Conservation (phyloP, 2,888 invertebrate genomes). For the Drosophila cognata region DNA sequence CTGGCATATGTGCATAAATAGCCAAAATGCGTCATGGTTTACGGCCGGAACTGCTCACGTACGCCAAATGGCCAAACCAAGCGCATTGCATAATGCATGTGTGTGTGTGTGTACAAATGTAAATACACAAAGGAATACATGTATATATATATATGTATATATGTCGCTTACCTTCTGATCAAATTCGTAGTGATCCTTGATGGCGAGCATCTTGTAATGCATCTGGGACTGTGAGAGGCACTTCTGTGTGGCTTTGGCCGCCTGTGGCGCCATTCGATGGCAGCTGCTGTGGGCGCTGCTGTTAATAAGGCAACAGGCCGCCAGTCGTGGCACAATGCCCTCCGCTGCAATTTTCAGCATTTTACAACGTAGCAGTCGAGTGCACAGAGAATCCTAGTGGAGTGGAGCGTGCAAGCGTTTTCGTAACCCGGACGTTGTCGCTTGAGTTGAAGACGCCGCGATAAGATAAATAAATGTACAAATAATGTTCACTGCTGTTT, state of each 20-base stretch:
- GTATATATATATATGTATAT: neutral
- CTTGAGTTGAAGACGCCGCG: slow-evolving; percentile 15
- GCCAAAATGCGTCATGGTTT: slow-evolving; percentile 51
- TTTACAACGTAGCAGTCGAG: neutral
- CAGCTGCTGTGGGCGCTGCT: slow-evolving; percentile 70
- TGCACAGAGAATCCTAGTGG: neutral
- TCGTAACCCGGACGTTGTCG: slow-evolving; percentile 14
- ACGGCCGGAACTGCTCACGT: slow-evolving; percentile 57
- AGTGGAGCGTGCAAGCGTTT: neutral
- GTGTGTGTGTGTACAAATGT: slow-evolving; percentile 8
- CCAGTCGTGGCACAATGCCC: slow-evolving; percentile 73
- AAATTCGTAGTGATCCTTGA: slow-evolving; percentile 92
- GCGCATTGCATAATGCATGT: slow-evolving; percentile 59
- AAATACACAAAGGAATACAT: neutral
- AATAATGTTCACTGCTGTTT: slow-evolving; percentile 13
- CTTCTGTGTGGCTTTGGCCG: slow-evolving; percentile 72
- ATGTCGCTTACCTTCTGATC: slow-evolving; percentile 88
- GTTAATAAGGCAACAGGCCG: slow-evolving; percentile 63
- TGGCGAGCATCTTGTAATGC: slow-evolving; percentile 84
- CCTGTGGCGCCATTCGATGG: slow-evolving; percentile 67
- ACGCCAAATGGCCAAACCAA: slow-evolving; percentile 49
- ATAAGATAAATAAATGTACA: slow-evolving; percentile 33
- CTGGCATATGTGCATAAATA: slow-evolving; percentile 2
- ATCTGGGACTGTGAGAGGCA: slow-evolving; percentile 78
- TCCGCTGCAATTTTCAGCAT: slow-evolving; percentile 82